phyloP scores from a whole-genome alignment of 2,797 vertebrate species.

The Pteronotus mesoamericanus region DNA sequence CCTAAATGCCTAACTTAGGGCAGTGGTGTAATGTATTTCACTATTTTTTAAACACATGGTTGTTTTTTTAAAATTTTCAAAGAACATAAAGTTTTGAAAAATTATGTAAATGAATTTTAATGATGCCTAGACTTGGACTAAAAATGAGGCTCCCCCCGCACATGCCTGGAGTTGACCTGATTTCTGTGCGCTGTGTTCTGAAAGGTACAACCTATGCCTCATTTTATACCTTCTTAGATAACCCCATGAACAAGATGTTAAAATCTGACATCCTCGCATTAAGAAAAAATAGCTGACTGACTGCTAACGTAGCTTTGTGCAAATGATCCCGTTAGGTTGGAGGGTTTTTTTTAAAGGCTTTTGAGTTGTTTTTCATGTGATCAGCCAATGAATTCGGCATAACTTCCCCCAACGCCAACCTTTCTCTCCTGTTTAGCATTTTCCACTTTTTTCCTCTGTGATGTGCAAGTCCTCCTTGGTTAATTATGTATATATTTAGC shows the following conservation, averaged over 20 bases:
- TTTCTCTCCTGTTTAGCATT: slow-evolving; percentile 80
- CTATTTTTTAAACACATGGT: background rate
- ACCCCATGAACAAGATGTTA: slow-evolving; percentile 60
- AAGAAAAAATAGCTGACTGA: slow-evolving; percentile 43
- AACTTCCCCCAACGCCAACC: slow-evolving; percentile 63
- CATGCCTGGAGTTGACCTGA: slow-evolving; percentile 13
- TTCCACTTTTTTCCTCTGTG: slow-evolving; percentile 86
- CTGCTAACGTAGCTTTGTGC: slow-evolving; percentile 53
- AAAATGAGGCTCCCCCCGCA: slow-evolving; percentile 51
- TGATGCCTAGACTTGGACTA: background rate
- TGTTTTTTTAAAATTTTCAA: background rate
- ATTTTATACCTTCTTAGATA: slow-evolving; percentile 51
- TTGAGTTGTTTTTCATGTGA: slow-evolving; percentile 57
- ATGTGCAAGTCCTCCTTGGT: slow-evolving; percentile 91
- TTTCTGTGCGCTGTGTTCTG: slow-evolving; percentile 28
- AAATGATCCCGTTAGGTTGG: slow-evolving; percentile 57
- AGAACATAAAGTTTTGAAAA: slow-evolving; percentile 22
- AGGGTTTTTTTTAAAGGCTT: slow-evolving; percentile 70
- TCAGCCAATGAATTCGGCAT: slow-evolving; percentile 81
- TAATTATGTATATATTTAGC: slow-evolving; percentile 99
- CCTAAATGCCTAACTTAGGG: background rate
- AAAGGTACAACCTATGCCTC: background rate
- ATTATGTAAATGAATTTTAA: background rate
- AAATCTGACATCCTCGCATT: slow-evolving; percentile 47
- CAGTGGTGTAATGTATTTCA: background rate